Evolutionary conservation across 2,797 vertebrate genomes (phyloP).

Genomic region (Steatocranus sp.): DNA sequence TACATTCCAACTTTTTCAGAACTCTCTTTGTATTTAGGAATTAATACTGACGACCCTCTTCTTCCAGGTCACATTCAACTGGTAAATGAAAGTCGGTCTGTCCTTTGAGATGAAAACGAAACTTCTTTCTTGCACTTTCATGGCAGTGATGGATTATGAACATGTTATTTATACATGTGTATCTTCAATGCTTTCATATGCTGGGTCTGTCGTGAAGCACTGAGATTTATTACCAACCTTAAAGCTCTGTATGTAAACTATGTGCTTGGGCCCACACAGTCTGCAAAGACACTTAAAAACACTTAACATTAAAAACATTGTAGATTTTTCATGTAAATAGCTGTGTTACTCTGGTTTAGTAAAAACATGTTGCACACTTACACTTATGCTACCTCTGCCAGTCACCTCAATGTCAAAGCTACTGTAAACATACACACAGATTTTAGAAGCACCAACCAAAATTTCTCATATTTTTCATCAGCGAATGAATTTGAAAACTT

Average conservation of each 20-base stretch:
- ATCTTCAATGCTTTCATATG: background rate
- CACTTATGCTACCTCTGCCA: background rate
- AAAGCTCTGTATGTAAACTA: background rate
- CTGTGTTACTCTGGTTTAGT: background rate
- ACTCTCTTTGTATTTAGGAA: background rate
- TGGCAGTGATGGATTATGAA: background rate
- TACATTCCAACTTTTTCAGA: background rate
- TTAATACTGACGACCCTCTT: fast-evolving
- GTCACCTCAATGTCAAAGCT: background rate
- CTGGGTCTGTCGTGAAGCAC: background rate
- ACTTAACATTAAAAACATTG: background rate
- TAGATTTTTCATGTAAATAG: fast-evolving
- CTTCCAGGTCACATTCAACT: fast-evolving
- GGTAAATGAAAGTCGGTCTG: background rate
- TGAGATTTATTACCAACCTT: background rate
- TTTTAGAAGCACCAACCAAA: background rate
- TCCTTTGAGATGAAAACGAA: fast-evolving
- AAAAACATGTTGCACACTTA: background rate
- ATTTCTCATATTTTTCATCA: background rate
- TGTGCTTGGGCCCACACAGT: fast-evolving
- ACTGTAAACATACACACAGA: background rate
- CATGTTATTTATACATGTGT: background rate
- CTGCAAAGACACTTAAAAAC: background rate
- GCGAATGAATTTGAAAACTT: background rate
- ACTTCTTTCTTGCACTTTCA: background rate